Evolutionary conservation across 2,113 vertebrate species (phyloP).

Genomic region (Beaufortia kweichowensis): DNA sequence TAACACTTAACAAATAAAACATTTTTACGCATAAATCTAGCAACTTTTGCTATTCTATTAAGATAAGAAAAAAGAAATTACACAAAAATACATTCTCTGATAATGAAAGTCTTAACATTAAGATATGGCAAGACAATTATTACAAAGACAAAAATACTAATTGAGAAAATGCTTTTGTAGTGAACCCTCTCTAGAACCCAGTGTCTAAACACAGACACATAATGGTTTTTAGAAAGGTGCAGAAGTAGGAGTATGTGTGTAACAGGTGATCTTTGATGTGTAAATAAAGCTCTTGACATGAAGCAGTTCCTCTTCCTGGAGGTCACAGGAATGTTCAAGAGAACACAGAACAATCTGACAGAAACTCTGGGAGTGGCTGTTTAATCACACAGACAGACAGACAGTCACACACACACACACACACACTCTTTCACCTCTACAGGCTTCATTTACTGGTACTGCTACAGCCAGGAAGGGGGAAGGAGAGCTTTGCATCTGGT

Average conservation of each 20-base stretch:
- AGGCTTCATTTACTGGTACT: not conserved
- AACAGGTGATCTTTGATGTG: conserved; percentile 62
- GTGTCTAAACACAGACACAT: not conserved
- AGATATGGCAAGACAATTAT: no score
- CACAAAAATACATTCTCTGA: no score
- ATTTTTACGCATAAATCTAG: no score
- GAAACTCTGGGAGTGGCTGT: conserved; percentile 46
- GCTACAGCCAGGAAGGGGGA: conserved; percentile 21
- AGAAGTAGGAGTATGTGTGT: not conserved
- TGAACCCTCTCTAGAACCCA: not conserved
- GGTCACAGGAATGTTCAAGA: conserved; percentile 55
- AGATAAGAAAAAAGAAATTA: no score
- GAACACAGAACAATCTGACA: conserved; percentile 51
- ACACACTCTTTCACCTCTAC: not conserved
- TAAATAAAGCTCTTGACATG: conserved; percentile 56
- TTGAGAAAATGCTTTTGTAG: no score
- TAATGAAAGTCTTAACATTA: no score
- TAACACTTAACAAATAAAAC: no score
- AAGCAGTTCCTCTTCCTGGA: conserved; percentile 56
- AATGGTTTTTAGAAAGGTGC: conserved; percentile 22
- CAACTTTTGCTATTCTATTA: no score
- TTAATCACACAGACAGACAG: conserved; percentile 47
- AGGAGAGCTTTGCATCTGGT: conserved; percentile 37
- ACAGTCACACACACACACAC: conserved; percentile 30
- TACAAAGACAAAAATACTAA: no score